Percentiles rank a stretch among this genome's conserved stretches.
phyloP scores from a whole-genome alignment of 35 echinoderm and acorn worm genomes.

The Heliocidaris erythrogramma region DNA sequence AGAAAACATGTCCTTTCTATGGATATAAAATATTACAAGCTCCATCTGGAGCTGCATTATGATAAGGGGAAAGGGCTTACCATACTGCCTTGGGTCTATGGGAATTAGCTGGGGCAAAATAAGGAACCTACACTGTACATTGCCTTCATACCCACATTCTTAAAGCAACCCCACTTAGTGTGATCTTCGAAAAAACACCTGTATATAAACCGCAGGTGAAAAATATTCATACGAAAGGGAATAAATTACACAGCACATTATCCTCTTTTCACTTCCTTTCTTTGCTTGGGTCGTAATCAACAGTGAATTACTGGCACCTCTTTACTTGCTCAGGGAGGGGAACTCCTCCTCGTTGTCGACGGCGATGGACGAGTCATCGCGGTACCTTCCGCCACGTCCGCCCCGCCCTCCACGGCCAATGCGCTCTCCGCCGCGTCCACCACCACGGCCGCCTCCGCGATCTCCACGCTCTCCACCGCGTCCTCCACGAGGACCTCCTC shows the following conservation, averaged over 20 bases:
- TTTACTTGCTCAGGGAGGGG: conserved; percentile 68
- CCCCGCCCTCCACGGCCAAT: conserved; percentile 55
- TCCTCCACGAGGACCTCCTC: conserved; percentile 30
- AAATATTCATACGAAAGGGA: conserved; percentile 24
- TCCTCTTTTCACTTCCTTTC: neutral
- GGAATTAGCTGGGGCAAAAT: neutral
- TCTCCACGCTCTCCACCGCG: conserved; percentile 40
- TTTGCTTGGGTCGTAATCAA: neutral
- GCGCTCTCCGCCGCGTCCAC: conserved; percentile 59
- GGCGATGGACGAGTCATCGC: conserved; percentile 57
- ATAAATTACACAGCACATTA: conserved; percentile 47
- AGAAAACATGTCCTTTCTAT: neutral
- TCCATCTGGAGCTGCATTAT: neutral
- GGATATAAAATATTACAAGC: neutral
- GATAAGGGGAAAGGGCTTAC: neutral
- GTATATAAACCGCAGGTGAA: conserved; percentile 15
- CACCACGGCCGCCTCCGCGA: conserved; percentile 38
- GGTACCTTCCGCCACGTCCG: conserved; percentile 24
- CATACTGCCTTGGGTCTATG: neutral
- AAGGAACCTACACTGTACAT: neutral
- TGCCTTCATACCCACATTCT: neutral
- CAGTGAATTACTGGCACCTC: neutral
- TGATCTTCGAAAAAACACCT: neutral
- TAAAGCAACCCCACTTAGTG: neutral
- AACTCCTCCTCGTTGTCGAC: conserved; percentile 87